A percentile compares a stretch with the other conserved stretches of the same genome.
phyloP scores from a whole-genome alignment of 2,113 vertebrate species.

The Pan paniscus region DNA sequence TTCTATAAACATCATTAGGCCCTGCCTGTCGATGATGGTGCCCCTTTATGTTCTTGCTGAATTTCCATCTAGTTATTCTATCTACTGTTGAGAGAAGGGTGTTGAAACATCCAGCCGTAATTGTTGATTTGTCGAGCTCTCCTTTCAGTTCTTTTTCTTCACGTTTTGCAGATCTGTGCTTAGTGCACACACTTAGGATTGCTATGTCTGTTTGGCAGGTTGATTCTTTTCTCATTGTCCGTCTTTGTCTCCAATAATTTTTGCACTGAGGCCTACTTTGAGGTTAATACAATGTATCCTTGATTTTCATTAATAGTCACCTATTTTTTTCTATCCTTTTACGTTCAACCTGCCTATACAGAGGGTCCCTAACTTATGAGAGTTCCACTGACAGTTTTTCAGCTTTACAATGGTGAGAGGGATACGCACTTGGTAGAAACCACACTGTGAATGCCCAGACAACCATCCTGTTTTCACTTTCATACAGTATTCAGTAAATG shows the following conservation, averaged over 20 bases:
- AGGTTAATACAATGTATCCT: background rate
- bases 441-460: background rate
- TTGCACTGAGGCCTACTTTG: too few species aligned
- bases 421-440: background rate
- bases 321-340: background rate
- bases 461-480: background rate
- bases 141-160: background rate
- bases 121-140: background rate
- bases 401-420: background rate
- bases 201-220: background rate
- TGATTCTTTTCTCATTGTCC: background rate
- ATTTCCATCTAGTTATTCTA: background rate
- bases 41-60: background rate
- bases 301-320: background rate
- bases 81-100: background rate
- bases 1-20: too few species aligned
- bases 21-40: background rate
- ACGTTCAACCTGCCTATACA: background rate
- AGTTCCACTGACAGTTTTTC: background rate
- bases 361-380: fast-evolving
- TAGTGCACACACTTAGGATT: background rate
- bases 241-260: background rate
- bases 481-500: background rate
- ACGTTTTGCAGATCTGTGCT: background rate
- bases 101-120: background rate